These are phyloP conservation scores for Zeus faber DNA, from an alignment of 2,113 vertebrate species.

Conservation along the genomic window DNA sequence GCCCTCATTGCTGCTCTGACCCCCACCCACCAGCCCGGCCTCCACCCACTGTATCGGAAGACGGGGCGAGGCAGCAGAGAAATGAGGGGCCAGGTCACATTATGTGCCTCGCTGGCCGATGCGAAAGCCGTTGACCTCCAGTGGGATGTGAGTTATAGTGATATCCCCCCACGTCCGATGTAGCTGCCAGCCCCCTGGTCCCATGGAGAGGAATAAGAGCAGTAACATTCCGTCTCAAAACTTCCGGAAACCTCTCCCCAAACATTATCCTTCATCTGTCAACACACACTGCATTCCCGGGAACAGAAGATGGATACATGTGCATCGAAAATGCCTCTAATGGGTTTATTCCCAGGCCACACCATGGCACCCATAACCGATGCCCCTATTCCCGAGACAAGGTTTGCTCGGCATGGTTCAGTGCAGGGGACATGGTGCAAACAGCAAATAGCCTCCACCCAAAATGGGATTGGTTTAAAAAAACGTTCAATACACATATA, in stretches of 20 bases:
- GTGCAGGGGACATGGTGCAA: no score
- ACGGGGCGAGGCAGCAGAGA: no score
- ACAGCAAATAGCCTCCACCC: background rate
- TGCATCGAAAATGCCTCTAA: background rate
- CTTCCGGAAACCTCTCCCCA: background rate
- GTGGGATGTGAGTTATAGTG: conserved; percentile 14
- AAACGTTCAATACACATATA: background rate
- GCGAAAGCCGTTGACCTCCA: conserved; percentile 1
- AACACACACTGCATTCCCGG: background rate
- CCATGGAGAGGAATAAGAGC: conserved; percentile 16
- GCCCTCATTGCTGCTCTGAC: no score
- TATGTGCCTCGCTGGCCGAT: background rate
- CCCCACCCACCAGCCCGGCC: no score
- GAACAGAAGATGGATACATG: conserved; percentile 2
- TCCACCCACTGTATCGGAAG: no score
- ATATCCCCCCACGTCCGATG: conserved; percentile 2
- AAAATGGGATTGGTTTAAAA: background rate
- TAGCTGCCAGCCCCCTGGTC: background rate
- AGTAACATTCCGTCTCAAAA: background rate
- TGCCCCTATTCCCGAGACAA: background rate
- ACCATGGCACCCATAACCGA: background rate
- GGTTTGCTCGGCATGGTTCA: no score
- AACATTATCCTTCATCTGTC: background rate
- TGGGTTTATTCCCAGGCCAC: background rate
- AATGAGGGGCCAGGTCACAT: conserved; percentile 6